Base-by-base conservation (phyloP, 2,113 vertebrate species). In the Thomomys bottae region DNA sequence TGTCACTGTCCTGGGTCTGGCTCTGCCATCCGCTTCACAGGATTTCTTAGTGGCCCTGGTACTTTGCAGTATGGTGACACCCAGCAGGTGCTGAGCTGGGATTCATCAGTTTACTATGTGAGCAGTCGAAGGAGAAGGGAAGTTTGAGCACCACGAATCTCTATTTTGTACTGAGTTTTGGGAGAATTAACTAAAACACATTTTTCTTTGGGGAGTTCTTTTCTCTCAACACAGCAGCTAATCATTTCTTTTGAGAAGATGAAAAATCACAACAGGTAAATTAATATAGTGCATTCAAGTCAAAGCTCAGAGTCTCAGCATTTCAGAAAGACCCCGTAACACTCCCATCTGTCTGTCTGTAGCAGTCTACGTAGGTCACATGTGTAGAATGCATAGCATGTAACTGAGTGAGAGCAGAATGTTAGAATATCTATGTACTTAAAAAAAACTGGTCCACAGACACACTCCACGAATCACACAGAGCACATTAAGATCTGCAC, bases 11-110 rank as follows among this genome's bases (percentile, higher is more conserved):
- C 2, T 8, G 2, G 8, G 34, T 71, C 64, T 8, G 30, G 34
- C 28, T 38, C 10, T 1, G 0, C 3, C 3, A 15, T 17, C n/a
- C 21, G 2, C 17, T 64, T 64, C 1, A 0, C 12, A 8, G 23
- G 24, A 28, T 4, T 14, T 49, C 72, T 36, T 1, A 4, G 14
- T 2, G 2, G 59, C 12, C 8, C 1, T 7, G 38, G 61, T 57
- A n/a, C 24, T 61, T 17, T 7, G 17, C 2, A 6, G 17, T 23
- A 24, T 6, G 28, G 34, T 8, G 1, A 21, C 4, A 9, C 20
- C 61, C 12, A 21, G 59, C 18, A 61, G 34, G 26, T 24, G 3
- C 40, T 36, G n/a, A 7, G 5, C 12, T 66, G 21, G 17, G 9
- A n/a, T 11, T 36, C 18, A 38, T 61, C 30, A 12, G 36, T 32